Base-by-base conservation (phyloP, 2,888 invertebrate genomes). In the Hydroisotoma schaefferi region DNA sequence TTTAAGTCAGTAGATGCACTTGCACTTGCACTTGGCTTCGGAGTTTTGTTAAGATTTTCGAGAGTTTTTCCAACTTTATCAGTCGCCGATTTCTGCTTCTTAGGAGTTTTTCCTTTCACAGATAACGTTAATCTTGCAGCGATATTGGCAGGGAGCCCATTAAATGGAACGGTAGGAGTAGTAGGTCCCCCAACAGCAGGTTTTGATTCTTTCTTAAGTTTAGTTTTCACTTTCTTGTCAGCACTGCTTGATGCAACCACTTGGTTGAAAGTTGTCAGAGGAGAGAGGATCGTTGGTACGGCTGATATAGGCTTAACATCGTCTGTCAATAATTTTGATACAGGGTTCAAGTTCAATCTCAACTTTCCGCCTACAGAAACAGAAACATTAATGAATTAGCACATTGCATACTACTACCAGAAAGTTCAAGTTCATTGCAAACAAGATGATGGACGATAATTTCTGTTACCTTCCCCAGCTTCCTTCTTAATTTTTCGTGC, bases 401-500 rank as follows among this genome's bases (percentile, higher is more conserved):
- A n/a, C n/a, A n/a, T n/a, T n/a, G n/a, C n/a, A n/a, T n/a, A n/a
- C n/a, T n/a, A n/a, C n/a, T n/a, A n/a, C n/a, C n/a, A n/a, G n/a
- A n/a, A n/a, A n/a, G n/a, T n/a, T n/a, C n/a, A n/a, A n/a, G n/a
- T n/a, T n/a, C n/a, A n/a, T n/a, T n/a, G n/a, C n/a, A n/a, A n/a
- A n/a, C n/a, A n/a, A n/a, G n/a, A n/a, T n/a, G n/a, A n/a, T n/a
- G n/a, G n/a, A n/a, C n/a, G n/a, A n/a, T n/a, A 43, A 43, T 43
- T 48, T 51, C 26, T 15, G 8, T 37, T 26, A 44, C 47, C 47
- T 28, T 52, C 70, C 27, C 62, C 51, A 27, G 66, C 68, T 46
- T 68, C 66, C 25, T 59, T 57, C 54, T 70, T 70, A 20, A 70
- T 59, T 22, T 61, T 63, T 47, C 67, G 66, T 2, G 70, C 70